Evolutionary conservation across 1,140 invertebrate genomes (phyloP).

Genomic region (Brachionus angularis): DNA sequence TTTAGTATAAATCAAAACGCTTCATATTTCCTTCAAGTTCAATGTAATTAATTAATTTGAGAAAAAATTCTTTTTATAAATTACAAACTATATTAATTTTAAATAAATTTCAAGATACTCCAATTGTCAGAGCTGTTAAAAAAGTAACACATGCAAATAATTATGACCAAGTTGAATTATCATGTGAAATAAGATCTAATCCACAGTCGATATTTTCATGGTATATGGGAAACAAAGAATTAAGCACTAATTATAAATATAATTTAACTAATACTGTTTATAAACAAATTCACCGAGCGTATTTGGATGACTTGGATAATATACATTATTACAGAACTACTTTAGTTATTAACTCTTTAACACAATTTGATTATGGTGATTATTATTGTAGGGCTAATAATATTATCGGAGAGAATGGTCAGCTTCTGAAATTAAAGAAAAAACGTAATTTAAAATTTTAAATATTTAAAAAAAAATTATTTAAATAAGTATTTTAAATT

Average conservation of each 20-base stretch:
- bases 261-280: conserved; percentile 30
- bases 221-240: conserved; percentile 16
- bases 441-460: conserved; percentile 15
- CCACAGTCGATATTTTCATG: conserved; percentile 37
- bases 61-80: background rate
- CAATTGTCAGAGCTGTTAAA: conserved; percentile 19
- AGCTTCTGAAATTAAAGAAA: conserved; percentile 8
- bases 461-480: background rate
- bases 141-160: conserved; percentile 14
- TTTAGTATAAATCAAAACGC: background rate
- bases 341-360: conserved; percentile 30
- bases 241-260: conserved; percentile 25
- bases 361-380: conserved; percentile 28
- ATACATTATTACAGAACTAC: conserved; percentile 7
- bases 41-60: conserved; percentile 40
- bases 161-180: conserved; percentile 30
- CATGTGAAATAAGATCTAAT: conserved; percentile 33
- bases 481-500: background rate
- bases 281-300: background rate
- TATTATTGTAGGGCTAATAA: conserved; percentile 33
- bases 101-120: background rate
- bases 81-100: background rate
- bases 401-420: conserved; percentile 18
- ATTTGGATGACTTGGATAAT: conserved; percentile 5
- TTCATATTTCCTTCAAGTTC: conserved; percentile 41